These are phyloP conservation scores for Cotesia chilonis DNA, from an alignment of 1,140 invertebrate genomes.

Conservation along the genomic window DNA sequence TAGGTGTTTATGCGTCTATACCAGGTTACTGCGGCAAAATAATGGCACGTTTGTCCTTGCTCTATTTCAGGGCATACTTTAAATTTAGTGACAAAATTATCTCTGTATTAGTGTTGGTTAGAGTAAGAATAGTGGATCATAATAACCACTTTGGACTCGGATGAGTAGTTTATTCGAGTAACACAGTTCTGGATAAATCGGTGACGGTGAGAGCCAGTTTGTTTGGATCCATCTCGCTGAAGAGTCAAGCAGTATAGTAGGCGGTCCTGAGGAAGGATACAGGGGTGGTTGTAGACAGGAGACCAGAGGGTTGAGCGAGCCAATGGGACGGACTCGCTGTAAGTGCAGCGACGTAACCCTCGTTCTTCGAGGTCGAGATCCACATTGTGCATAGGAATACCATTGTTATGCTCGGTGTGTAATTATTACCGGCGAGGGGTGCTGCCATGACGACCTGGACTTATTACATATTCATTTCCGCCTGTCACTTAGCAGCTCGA, in stretches of 20 bases:
- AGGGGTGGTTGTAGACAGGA: slow-evolving; percentile 33
- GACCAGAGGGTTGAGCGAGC: slow-evolving; percentile 36
- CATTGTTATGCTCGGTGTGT: neutral
- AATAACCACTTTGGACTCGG: slow-evolving; percentile 40
- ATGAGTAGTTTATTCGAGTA: slow-evolving; percentile 52
- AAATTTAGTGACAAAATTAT: no score
- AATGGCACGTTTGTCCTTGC: no score
- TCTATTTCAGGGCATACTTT: no score
- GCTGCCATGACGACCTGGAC: neutral
- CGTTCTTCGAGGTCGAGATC: neutral
- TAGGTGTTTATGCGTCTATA: no score
- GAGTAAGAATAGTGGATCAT: slow-evolving; percentile 20
- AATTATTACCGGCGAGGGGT: slow-evolving; percentile 10
- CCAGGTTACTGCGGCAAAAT: no score
- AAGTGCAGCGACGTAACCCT: slow-evolving; percentile 22
- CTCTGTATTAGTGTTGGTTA: neutral
- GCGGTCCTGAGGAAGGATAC: slow-evolving; percentile 47
- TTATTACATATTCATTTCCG: neutral
- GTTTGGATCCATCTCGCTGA: slow-evolving; percentile 54
- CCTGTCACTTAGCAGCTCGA: no score
- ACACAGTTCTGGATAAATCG: slow-evolving; percentile 52
- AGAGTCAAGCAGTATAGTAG: slow-evolving; percentile 38
- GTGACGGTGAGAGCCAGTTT: slow-evolving; percentile 43
- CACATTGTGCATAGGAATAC: neutral
- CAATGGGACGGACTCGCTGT: slow-evolving; percentile 36